phyloP scores from a whole-genome alignment of 2,113 vertebrate genomes.

The Tachuris rubrigastra region DNA sequence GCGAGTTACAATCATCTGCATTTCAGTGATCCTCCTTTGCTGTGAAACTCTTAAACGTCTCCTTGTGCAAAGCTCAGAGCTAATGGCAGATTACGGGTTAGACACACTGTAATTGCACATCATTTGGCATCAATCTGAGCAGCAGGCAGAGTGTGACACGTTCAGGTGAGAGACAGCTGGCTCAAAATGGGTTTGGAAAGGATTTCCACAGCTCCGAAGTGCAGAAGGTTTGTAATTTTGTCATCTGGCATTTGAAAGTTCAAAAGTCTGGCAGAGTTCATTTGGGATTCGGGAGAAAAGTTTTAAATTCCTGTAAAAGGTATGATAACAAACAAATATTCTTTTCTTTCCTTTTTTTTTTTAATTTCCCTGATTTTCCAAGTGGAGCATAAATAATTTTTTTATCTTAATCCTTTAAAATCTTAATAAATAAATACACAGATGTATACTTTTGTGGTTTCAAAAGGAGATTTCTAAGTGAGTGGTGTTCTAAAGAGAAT shows the following conservation, averaged over 20 bases:
- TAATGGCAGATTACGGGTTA: background rate
- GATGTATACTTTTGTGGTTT: accelerated
- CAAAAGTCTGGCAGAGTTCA: background rate
- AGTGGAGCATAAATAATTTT: accelerated
- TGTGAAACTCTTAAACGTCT: background rate
- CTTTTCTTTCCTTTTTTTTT: background rate
- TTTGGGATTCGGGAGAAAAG: background rate
- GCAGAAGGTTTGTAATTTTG: background rate
- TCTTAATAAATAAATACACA: background rate
- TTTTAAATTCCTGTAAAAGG: background rate
- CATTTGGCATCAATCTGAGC: background rate
- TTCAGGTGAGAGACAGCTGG: conserved; percentile 9
- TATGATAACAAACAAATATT: background rate
- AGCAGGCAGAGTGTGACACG: background rate
- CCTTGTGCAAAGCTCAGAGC: background rate
- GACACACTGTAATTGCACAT: background rate
- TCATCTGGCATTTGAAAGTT: background rate
- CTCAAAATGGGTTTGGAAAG: background rate
- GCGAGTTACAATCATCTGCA: background rate
- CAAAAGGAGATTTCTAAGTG: background rate
- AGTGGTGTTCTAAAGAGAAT: background rate
- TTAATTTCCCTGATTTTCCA: background rate
- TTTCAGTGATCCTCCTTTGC: background rate
- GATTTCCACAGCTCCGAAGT: background rate
- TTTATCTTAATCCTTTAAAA: background rate